Evolutionary conservation across 2,113 vertebrate species (phyloP).

Genomic region (Callaeas wilsoni): DNA sequence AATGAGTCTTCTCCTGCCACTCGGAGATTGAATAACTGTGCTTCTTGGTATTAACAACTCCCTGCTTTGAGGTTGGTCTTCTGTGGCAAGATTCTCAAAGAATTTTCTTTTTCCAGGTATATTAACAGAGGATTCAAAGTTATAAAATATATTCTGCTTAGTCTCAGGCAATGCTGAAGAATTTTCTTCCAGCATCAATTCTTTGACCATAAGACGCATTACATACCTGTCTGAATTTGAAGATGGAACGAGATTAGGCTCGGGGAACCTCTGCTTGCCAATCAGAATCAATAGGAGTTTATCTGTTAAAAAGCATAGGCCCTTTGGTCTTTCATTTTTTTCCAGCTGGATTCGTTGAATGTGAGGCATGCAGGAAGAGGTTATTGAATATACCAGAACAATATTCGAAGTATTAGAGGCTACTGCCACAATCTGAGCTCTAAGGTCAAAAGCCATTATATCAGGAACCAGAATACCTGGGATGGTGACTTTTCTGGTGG

Average conservation of each 20-base stretch:
- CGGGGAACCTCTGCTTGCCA: conserved; percentile 81
- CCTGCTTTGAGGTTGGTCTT: conserved; percentile 68
- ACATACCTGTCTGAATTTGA: conserved; percentile 86
- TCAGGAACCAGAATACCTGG: conserved; percentile 89
- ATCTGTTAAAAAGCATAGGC: conserved; percentile 83
- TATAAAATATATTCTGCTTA: conserved; percentile 30
- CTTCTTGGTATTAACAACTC: conserved; percentile 78
- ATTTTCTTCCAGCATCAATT: conserved; percentile 76
- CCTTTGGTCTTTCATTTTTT: conserved; percentile 84
- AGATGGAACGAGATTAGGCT: conserved; percentile 78
- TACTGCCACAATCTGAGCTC: conserved; percentile 80
- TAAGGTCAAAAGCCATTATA: conserved; percentile 83
- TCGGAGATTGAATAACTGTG: conserved; percentile 69
- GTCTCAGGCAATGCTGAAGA: conserved; percentile 24
- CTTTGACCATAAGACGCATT: conserved; percentile 77
- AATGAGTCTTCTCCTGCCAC: conserved; percentile 75
- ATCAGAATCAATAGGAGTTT: conserved; percentile 84
- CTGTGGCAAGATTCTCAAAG: conserved; percentile 77
- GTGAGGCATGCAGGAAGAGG: conserved; percentile 83
- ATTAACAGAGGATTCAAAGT: conserved; percentile 62
- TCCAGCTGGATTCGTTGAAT: conserved; percentile 87
- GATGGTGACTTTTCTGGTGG: conserved; percentile 85
- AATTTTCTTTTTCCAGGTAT: conserved; percentile 77
- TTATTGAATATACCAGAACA: conserved; percentile 85
- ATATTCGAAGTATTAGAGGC: conserved; percentile 86